Conservation (phyloP, 2,888 invertebrate genomes). For the Chrysopilus asiliformis region DNA sequence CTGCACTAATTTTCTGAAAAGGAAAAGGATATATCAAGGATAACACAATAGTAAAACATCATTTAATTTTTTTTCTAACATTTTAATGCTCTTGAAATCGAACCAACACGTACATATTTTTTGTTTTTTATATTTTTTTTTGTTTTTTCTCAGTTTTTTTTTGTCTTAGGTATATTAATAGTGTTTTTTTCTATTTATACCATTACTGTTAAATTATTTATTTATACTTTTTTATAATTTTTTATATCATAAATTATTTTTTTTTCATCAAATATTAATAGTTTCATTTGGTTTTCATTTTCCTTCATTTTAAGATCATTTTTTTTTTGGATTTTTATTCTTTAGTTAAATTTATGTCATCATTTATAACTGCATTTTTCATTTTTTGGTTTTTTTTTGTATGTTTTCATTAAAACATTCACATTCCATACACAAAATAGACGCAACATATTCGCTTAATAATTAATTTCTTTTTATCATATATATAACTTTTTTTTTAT, state of each 20-base stretch:
- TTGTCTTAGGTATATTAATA: conserved; percentile 20
- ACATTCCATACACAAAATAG: conserved; percentile 15
- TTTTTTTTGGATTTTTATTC: not conserved
- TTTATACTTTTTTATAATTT: conserved; percentile 12
- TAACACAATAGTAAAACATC: not conserved
- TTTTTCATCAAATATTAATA: conserved; percentile 8
- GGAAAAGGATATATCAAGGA: no score
- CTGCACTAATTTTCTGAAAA: no score
- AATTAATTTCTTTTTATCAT: no score
- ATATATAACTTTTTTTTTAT: no score
- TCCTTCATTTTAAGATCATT: not conserved
- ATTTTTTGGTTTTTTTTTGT: conserved; percentile 9
- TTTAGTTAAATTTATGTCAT: not conserved
- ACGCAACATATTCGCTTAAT: no score
- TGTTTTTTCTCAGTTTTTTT: no score
- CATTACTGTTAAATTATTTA: conserved; percentile 15
- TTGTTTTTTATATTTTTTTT: no score
- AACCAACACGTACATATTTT: conserved; percentile 25
- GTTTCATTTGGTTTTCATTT: conserved; percentile 1
- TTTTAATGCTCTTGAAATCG: conserved; percentile 25
- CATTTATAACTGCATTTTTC: conserved; percentile 5
- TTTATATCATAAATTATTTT: conserved; percentile 14
- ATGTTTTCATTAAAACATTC: conserved; percentile 9
- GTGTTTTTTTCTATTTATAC: conserved; percentile 19
- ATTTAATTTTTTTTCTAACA: conserved; percentile 22